A percentile compares a stretch with the other conserved stretches of the same genome.
Evolutionary conservation across 2,113 vertebrate genomes (phyloP).

Genomic region (Cardinalis cardinalis): DNA sequence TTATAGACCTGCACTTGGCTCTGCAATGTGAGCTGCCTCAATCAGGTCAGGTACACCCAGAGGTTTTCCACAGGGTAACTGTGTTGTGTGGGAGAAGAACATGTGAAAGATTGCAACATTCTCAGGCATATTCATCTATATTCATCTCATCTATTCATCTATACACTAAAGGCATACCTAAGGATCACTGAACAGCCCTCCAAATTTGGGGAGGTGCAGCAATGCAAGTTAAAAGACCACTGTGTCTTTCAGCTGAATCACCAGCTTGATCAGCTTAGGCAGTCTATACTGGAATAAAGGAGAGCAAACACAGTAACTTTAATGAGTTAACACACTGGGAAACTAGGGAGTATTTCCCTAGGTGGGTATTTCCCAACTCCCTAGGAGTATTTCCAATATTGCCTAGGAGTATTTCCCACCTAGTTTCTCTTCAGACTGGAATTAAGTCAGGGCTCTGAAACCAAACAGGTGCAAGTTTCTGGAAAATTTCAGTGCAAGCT

Average conservation of each 20-base stretch:
- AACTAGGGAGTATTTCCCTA: background rate
- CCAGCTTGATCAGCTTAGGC: background rate
- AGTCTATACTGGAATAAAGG: background rate
- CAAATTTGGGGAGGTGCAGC: background rate
- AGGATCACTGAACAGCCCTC: background rate
- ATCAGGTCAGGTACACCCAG: background rate
- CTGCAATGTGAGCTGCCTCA: background rate
- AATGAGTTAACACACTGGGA: background rate
- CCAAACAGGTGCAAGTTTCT: background rate
- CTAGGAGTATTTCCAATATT: too few species aligned
- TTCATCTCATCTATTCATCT: background rate
- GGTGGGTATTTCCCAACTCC: too few species aligned
- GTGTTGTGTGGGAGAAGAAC: background rate
- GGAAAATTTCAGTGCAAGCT: background rate
- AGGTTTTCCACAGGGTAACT: background rate
- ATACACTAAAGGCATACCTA: background rate
- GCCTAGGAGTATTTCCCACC: too few species aligned
- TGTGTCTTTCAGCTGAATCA: background rate
- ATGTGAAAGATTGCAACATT: background rate
- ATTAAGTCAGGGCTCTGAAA: background rate
- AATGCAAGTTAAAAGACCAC: background rate
- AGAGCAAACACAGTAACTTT: fast-evolving
- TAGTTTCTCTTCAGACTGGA: background rate
- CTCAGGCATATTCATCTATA: background rate
- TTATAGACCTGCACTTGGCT: background rate